phyloP scores from a whole-genome alignment of 1,140 invertebrate genomes.

The Thaumatotibia leucotreta region DNA sequence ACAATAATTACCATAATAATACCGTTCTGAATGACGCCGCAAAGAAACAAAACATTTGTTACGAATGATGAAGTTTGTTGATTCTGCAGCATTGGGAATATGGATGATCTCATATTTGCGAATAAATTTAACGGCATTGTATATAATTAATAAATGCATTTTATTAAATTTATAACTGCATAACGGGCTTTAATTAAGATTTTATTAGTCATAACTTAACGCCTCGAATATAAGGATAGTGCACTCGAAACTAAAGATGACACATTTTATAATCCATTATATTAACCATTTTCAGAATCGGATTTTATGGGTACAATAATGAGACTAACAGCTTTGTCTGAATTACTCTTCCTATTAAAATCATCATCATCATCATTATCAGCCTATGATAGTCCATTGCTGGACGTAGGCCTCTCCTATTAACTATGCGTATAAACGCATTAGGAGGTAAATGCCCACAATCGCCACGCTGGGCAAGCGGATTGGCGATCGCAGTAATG shows the following conservation, averaged over 20 bases:
- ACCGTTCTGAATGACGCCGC: neutral
- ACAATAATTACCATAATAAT: slow-evolving; percentile 10
- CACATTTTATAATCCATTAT: too few species aligned
- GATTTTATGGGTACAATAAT: too few species aligned
- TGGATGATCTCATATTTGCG: neutral
- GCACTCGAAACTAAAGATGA: neutral
- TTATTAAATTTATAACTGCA: neutral
- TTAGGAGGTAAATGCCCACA: too few species aligned
- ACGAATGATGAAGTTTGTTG: neutral
- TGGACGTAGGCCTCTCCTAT: too few species aligned
- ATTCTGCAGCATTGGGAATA: neutral
- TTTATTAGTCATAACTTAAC: neutral
- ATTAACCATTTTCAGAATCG: too few species aligned
- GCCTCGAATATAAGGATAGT: neutral
- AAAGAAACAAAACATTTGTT: neutral
- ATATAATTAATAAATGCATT: neutral
- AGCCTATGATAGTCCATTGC: too few species aligned
- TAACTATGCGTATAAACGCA: too few species aligned
- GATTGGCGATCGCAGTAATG: too few species aligned
- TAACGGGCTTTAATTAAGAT: neutral
- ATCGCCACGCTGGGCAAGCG: too few species aligned
- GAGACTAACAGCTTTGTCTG: too few species aligned
- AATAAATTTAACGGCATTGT: neutral
- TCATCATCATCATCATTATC: too few species aligned
- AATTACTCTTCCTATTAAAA: too few species aligned